Conservation (phyloP, 53 echinoderm and acorn worm genomes). For the Henricia sp. region DNA sequence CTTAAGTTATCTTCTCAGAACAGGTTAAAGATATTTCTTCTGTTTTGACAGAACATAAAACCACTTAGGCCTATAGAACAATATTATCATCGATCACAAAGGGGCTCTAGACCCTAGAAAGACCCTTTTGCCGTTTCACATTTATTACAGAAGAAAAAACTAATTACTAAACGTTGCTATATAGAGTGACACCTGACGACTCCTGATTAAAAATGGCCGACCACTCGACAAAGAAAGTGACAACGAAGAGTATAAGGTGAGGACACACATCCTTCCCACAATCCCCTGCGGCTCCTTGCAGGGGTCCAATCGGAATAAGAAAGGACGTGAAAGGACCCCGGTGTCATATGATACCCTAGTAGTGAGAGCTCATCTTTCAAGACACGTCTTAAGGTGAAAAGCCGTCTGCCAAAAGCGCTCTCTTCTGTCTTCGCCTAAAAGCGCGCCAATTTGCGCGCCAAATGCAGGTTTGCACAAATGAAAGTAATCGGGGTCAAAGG, state of each 20-base stretch:
- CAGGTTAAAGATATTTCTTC: no score
- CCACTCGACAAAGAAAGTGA: constrained; percentile 26
- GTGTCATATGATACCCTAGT: constrained; percentile 43
- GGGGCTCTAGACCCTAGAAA: no score
- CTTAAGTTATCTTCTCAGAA: no score
- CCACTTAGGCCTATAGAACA: no score
- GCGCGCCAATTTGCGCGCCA: constrained; percentile 44
- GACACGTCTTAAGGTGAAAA: constrained; percentile 26
- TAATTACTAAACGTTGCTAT: no score
- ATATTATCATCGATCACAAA: no score
- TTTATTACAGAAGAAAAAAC: no score
- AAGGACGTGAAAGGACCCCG: constrained; percentile 38
- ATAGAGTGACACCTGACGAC: not conserved
- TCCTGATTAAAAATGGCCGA: constrained; percentile 45
- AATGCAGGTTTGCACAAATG: constrained; percentile 17
- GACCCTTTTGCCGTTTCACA: no score
- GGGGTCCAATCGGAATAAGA: constrained; percentile 34
- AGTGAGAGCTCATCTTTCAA: constrained; percentile 34
- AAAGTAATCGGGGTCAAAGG: constrained; percentile 43
- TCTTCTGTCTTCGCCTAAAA: constrained; percentile 48
- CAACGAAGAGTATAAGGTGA: constrained; percentile 30
- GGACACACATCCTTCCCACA: constrained; percentile 59
- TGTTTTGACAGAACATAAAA: no score
- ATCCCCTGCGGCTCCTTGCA: constrained; percentile 35
- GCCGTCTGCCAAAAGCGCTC: constrained; percentile 16